Base-by-base conservation (phyloP, 2,888 invertebrate species). In the Meiosimyza platycephala region DNA sequence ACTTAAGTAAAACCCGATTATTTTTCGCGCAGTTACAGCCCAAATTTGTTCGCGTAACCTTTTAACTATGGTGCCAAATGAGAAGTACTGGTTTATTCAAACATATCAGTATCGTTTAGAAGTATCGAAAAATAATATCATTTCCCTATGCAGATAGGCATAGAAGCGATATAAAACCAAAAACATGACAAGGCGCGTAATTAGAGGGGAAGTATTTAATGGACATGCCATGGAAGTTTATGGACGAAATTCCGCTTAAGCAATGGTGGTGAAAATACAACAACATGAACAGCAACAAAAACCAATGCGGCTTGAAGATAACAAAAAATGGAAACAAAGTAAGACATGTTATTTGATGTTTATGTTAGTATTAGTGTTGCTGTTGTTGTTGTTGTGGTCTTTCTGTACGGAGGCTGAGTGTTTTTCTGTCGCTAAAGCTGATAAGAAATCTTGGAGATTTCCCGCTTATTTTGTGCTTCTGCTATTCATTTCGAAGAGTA, bases 181-280 rank as follows among this genome's bases (percentile, higher is more conserved):
- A 40, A 40, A 64, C 51, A 63, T 63, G 63, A 63, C 63, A 18
- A 63, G 16, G 63, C 48, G n/a, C 63, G 47, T 64, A 64, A 64
- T 64, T 64, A 64, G 50, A 50, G 51, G 64, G 64, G 64, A 64
- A 64, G 28, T 50, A 64, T 51, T 64, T 64, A 64, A 64, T 50
- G 51, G 28, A 64, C 64, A 18, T 22, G 51, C 6, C 47, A 12
- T 9, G 16, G 60, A 62, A 15, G 40, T 12, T 62, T 40, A 62
- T 16, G 33, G 16, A 62, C 40, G 2, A 57, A 15, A 57, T 57
- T 28, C 57, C 18, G 28, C 18, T 57, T 57, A 28, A 22, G 12
- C 18, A 12, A 6, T 57, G 18, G 57, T 28, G 57, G 57, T 57
- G 57, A 57, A 16, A 28, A 6, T 22, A 57, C 15, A 55, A n/a